Percentiles rank a stretch among this genome's conserved stretches.
Conservation (phyloP, 2,888 invertebrate genomes). For the Galerucella nymphaeae region DNA sequence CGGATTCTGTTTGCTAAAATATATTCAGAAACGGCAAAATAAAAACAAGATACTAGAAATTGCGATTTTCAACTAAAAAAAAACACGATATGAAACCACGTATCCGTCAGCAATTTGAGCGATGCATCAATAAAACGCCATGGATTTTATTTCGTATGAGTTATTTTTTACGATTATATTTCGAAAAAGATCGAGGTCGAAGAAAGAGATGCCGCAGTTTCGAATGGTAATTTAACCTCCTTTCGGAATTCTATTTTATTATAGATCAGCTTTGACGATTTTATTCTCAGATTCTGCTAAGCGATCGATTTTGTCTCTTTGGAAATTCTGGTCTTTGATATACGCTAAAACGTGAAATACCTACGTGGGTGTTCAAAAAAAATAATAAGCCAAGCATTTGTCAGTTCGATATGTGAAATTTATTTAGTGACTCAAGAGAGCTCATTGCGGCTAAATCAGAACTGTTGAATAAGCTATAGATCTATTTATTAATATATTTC, state of each 20-base stretch:
- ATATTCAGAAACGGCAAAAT: background rate
- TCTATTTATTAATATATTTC: too few relatives aligned
- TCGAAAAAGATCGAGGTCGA: background rate
- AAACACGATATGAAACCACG: background rate
- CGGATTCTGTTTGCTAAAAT: too few relatives aligned
- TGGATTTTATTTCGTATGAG: slow-evolving; percentile 22
- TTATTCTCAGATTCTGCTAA: background rate
- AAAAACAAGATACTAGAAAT: background rate
- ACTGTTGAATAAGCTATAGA: too few relatives aligned
- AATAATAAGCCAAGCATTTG: background rate
- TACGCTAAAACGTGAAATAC: background rate
- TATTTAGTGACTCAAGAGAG: too few relatives aligned
- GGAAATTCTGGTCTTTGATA: background rate
- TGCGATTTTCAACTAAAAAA: background rate
- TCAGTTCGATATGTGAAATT: too few relatives aligned
- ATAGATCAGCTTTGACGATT: slow-evolving; percentile 13
- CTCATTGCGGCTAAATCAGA: too few relatives aligned
- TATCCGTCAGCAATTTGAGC: slow-evolving; percentile 1
- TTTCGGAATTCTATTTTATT: slow-evolving; percentile 15
- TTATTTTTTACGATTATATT: slow-evolving; percentile 26
- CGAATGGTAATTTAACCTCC: slow-evolving; percentile 28
- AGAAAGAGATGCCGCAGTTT: slow-evolving; percentile 16
- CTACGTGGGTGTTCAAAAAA: background rate
- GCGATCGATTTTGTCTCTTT: background rate
- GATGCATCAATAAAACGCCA: slow-evolving; percentile 18